These are phyloP conservation scores for Yponomeuta malinellus DNA, from an alignment of 2,888 invertebrate species.

Conservation along the genomic window DNA sequence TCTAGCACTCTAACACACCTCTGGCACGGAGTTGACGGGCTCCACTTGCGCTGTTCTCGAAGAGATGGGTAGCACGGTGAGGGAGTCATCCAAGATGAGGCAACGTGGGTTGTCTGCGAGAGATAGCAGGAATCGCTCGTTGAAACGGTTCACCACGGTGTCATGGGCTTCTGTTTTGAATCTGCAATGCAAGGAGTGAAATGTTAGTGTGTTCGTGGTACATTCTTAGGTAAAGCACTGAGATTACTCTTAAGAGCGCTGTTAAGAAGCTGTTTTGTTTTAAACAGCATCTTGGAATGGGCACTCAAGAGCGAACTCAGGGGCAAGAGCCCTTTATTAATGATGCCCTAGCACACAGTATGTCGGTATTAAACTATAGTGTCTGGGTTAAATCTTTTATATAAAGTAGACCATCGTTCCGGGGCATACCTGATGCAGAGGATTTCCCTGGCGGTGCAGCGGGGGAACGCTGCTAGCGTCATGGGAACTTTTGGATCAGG, in stretches of 20 bases:
- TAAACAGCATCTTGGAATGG: too few relatives aligned
- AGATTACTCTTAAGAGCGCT: neutral
- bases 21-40: constrained; percentile 74
- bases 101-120: constrained; percentile 91
- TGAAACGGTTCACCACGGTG: constrained; percentile 94
- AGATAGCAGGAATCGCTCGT: constrained; percentile 95
- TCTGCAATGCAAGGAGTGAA: constrained; percentile 41
- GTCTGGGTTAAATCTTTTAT: too few relatives aligned
- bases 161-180: constrained; percentile 96
- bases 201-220: neutral
- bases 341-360: too few relatives aligned
- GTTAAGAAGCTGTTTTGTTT: neutral
- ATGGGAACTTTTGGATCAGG: too few relatives aligned
- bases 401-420: too few relatives aligned
- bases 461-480: too few relatives aligned
- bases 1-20: constrained; percentile 33
- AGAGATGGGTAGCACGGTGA: constrained; percentile 94
- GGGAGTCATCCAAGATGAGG: constrained; percentile 94
- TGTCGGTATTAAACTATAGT: too few relatives aligned
- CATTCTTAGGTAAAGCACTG: neutral
- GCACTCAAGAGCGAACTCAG: too few relatives aligned
- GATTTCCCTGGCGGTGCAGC: too few relatives aligned
- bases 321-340: too few relatives aligned
- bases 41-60: constrained; percentile 90
- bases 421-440: too few relatives aligned